These are phyloP conservation scores for Aspidapion aeneum DNA, from an alignment of 2,888 invertebrate genomes.

Conservation along the genomic window DNA sequence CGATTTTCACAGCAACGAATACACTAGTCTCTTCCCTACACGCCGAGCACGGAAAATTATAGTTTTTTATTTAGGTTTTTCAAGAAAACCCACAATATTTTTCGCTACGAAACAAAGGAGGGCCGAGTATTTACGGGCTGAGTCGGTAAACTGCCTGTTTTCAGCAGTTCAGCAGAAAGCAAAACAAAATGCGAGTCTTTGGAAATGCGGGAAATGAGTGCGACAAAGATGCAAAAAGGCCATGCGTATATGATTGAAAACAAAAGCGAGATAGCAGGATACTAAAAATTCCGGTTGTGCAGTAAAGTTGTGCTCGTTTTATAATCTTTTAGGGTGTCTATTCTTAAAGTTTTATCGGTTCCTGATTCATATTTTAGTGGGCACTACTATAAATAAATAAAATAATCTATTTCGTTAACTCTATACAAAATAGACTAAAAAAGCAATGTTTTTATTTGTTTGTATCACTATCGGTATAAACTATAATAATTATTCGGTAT, in stretches of 20 bases:
- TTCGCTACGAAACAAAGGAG: conserved; percentile 19
- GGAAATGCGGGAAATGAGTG: conserved; percentile 20
- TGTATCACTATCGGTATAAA: too few species aligned
- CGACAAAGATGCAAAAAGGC: conserved; percentile 13
- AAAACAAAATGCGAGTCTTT: conserved; percentile 24
- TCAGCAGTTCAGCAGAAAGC: conserved; percentile 25
- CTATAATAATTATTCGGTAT: too few species aligned
- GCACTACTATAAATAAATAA: too few species aligned
- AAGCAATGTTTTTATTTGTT: too few species aligned
- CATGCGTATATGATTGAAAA: conserved; percentile 19
- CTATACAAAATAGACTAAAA: too few species aligned
- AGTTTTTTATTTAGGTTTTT: conserved; percentile 14
- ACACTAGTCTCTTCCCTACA: not conserved
- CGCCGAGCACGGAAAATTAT: not conserved
- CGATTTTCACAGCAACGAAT: not conserved
- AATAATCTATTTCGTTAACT: too few species aligned
- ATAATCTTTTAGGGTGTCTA: too few species aligned
- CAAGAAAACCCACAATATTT: conserved; percentile 13
- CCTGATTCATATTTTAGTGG: too few species aligned
- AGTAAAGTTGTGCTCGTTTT: too few species aligned
- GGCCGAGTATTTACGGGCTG: conserved; percentile 18
- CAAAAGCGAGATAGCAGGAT: too few species aligned
- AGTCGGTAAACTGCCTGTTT: conserved; percentile 22
- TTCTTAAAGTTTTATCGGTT: too few species aligned
- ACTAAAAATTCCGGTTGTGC: too few species aligned